Evolutionary conservation across 2,888 invertebrate genomes (phyloP), one percentile per base, ranked within the genome.

Genomic region (Pollenia griseotomentosa): DNA sequence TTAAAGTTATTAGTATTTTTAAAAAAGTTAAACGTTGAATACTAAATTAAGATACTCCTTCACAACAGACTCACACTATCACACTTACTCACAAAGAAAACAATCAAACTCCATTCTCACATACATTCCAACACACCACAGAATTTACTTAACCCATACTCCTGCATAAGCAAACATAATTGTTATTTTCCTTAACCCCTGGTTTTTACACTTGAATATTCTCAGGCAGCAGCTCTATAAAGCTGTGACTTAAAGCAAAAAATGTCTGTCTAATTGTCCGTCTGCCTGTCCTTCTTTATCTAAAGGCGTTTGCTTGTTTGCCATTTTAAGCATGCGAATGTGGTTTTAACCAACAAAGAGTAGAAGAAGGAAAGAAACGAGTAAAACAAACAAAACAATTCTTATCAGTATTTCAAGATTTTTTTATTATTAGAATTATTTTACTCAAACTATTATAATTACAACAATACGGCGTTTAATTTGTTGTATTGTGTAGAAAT

Each of bases 401-500:
- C 71, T 81, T 81, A 85, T 85, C 85, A 75, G 70, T 71, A 74
- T 61, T 61, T 68, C 10, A 53, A 74, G 53, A 74, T 61, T 78
- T 71, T 70, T 57, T 80, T 51, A 59, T 65, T 59, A 53, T 68
- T 53, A 44, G 63, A 51, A 79, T 79, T 59, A 59, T 79, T 78
- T 73, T 74, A 23, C 53, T 77, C 66, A 63, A 81, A 82, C 81
- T 85, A 77, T 85, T 66, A 74, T 79, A 48, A 85, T 78, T 42
- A 74, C 57, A 82, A 59, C 57, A 82, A 74, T n/a, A 33, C 46
- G n/a, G 42, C 19, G 33, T 48, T 82, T 55, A 74, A 74, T 74
- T 74, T 82, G 68, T 59, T 66, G 65, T 57, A 78, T 73, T 80
- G 53, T 79, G 57, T 68, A 46, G 6, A 68, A 70, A 53, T 66